Evolutionary conservation across 2,888 invertebrate genomes (phyloP).

Genomic region (Cataglyphis rosenhaueri): DNA sequence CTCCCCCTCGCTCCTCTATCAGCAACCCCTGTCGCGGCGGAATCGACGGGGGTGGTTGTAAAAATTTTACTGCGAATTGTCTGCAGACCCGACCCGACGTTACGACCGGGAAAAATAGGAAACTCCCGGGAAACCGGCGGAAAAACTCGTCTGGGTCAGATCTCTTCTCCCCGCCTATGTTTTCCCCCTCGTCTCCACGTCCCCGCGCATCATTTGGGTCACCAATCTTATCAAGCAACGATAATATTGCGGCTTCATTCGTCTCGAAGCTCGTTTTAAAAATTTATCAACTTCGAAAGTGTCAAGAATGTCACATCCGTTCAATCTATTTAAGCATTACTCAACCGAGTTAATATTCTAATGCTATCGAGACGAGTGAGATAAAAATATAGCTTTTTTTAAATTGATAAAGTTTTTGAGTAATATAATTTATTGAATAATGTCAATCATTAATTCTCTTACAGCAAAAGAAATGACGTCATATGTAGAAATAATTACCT

Average conservation of each 20-base stretch:
- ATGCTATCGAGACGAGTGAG: neutral
- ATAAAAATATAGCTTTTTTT: neutral
- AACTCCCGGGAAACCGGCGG: constrained; percentile 78
- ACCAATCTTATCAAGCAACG: constrained; percentile 65
- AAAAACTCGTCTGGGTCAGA: constrained; percentile 84
- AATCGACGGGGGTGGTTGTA: constrained; percentile 77
- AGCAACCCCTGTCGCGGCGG: constrained; percentile 66
- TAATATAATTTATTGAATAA: neutral
- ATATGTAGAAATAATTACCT: neutral
- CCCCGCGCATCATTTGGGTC: constrained; percentile 73
- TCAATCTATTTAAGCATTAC: neutral
- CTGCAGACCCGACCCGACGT: constrained; percentile 83
- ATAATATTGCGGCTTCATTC: constrained; percentile 34
- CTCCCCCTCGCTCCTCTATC: constrained; percentile 51
- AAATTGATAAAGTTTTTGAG: neutral
- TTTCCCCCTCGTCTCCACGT: constrained; percentile 8
- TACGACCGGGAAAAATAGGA: constrained; percentile 84
- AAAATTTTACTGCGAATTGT: constrained; percentile 86
- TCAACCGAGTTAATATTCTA: constrained; percentile 11
- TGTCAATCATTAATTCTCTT: neutral
- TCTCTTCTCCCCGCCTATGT: constrained; percentile 44
- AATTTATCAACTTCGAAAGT: constrained; percentile 24
- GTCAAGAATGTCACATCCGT: neutral
- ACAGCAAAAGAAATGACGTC: too few relatives aligned
- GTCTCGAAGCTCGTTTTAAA: constrained; percentile 14